Conservation (phyloP, 2,797 vertebrate genomes). For the Micromesistius poutassou region DNA sequence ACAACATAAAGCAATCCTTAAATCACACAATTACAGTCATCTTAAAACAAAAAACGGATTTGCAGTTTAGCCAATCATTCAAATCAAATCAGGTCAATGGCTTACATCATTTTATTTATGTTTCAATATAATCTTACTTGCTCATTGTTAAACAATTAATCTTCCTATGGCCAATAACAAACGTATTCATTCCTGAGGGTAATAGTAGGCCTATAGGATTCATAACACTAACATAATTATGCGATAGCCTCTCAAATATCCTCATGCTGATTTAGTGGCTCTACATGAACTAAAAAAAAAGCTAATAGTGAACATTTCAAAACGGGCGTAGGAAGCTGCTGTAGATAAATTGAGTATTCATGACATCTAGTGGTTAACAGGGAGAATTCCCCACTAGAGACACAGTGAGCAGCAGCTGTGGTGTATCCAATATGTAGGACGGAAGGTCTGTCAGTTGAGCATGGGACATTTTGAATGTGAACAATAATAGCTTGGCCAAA, state of each 20-base stretch:
- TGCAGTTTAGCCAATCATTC: not conserved
- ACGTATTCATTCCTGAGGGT: not conserved
- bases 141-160: not conserved
- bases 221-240: not conserved
- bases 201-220: not conserved
- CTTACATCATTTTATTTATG: not conserved
- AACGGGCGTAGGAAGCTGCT: not conserved
- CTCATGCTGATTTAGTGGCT: not conserved
- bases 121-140: not conserved
- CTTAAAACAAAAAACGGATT: not conserved
- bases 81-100: not conserved
- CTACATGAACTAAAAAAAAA: not conserved
- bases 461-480: not conserved
- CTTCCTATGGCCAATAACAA: not conserved
- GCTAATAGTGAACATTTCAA: not conserved
- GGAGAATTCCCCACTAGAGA: not conserved
- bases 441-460: not conserved
- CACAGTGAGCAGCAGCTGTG: not conserved
- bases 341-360: not conserved
- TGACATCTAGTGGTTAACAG: conserved; percentile 22
- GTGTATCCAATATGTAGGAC: not conserved
- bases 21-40: not conserved
- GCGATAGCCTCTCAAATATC: not conserved
- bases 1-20: not conserved
- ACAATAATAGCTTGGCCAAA: not conserved